Conservation (phyloP, 2,797 vertebrate genomes). For the Muraenolepis orangiensis region DNA sequence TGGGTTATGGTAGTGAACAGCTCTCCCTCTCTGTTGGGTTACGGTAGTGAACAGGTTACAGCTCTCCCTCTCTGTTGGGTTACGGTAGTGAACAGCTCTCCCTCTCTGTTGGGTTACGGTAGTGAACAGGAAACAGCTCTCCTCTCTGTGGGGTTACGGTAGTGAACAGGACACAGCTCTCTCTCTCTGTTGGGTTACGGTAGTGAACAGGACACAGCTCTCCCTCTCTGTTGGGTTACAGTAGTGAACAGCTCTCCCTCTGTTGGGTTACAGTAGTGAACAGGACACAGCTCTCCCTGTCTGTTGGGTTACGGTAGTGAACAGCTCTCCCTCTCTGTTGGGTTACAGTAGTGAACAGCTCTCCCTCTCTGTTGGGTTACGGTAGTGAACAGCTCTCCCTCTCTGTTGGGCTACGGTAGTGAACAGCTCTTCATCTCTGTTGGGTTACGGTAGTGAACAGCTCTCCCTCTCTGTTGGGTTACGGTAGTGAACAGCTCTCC, state of each 20-base stretch:
- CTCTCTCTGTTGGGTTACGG: background rate
- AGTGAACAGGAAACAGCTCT: background rate
- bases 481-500: background rate
- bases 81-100: background rate
- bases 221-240: background rate
- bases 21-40: background rate
- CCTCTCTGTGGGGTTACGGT: too few relatives aligned
- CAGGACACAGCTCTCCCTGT: background rate
- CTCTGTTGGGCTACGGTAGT: background rate
- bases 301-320: background rate
- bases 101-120: background rate
- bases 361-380: background rate
- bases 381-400: background rate
- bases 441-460: too few relatives aligned
- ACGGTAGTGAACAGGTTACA: background rate
- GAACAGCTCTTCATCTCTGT: too few relatives aligned
- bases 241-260: background rate
- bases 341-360: too few relatives aligned
- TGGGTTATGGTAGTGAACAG: too few relatives aligned
- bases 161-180: background rate
- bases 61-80: background rate
- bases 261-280: background rate
- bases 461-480: background rate
- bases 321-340: too few relatives aligned
- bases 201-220: background rate